Evolutionary conservation across 2,113 vertebrate genomes (phyloP).

Genomic region (Microtus richardsoni): DNA sequence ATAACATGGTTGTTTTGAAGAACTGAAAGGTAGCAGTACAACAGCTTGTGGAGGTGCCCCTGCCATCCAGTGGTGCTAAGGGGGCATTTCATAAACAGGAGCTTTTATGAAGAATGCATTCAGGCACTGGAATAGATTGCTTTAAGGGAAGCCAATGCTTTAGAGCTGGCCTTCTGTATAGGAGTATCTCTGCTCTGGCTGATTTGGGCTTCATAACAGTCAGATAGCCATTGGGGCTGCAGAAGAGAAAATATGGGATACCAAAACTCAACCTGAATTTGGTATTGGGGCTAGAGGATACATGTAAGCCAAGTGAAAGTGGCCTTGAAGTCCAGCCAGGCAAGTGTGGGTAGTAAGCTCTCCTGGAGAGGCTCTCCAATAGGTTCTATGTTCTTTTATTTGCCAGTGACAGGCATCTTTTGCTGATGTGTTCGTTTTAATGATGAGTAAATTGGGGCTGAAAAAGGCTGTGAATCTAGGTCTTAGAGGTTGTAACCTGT

Average conservation of each 20-base stretch:
- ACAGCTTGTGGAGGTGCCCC: not conserved
- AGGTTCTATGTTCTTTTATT: not conserved
- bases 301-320: too few species aligned
- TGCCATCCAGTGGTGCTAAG: not conserved
- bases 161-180: not conserved
- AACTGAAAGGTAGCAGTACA: not conserved
- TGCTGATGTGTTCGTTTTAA: not conserved
- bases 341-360: not conserved
- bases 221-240: not conserved
- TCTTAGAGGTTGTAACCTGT: not conserved
- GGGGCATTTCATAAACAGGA: not conserved
- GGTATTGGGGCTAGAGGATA: not conserved
- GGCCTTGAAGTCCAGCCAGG: too few species aligned
- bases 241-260: not conserved
- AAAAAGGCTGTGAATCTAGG: not conserved
- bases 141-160: not conserved
- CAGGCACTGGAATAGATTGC: not conserved
- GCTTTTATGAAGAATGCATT: not conserved
- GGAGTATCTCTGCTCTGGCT: not conserved
- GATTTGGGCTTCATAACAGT: not conserved
- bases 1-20: not conserved
- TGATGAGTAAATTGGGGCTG: not conserved
- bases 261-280: not conserved
- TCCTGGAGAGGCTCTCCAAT: fast-evolving
- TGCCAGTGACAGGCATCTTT: not conserved